Evolutionary conservation across 2,113 vertebrate genomes (phyloP).

Genomic region (Cyphomyrus discorhynchus): DNA sequence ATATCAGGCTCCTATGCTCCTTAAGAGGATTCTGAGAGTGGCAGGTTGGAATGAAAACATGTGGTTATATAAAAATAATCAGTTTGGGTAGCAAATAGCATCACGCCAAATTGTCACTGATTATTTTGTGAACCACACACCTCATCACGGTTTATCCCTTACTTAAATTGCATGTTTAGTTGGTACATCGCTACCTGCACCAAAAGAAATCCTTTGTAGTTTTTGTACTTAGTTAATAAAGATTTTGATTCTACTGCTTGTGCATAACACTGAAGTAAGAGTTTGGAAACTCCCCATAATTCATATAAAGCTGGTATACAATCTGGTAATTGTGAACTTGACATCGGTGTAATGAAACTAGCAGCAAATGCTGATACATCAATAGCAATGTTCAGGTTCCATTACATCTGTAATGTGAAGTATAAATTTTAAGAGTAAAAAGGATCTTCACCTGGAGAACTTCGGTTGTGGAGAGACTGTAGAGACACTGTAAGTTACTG

Average conservation of each 20-base stretch:
- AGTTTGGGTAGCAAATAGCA: background rate
- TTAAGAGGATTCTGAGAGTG: too few species aligned
- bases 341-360: background rate
- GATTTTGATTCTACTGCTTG: background rate
- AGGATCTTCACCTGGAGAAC: constrained; percentile 51
- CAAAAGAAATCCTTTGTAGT: background rate
- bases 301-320: background rate
- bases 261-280: background rate
- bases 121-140: background rate
- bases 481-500: constrained; percentile 49
- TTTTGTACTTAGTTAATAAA: background rate
- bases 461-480: constrained; percentile 38
- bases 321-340: background rate
- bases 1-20: too few species aligned
- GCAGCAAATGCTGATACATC: background rate
- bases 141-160: background rate
- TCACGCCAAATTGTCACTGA: background rate
- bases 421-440: background rate
- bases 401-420: background rate
- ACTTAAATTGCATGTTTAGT: background rate
- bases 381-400: too few species aligned
- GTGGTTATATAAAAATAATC: background rate
- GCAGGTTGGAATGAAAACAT: too few species aligned
- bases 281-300: background rate
- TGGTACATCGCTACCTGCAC: background rate